phyloP scores from a whole-genome alignment of 23 tunicate genomes.

The Corella eumyota region DNA sequence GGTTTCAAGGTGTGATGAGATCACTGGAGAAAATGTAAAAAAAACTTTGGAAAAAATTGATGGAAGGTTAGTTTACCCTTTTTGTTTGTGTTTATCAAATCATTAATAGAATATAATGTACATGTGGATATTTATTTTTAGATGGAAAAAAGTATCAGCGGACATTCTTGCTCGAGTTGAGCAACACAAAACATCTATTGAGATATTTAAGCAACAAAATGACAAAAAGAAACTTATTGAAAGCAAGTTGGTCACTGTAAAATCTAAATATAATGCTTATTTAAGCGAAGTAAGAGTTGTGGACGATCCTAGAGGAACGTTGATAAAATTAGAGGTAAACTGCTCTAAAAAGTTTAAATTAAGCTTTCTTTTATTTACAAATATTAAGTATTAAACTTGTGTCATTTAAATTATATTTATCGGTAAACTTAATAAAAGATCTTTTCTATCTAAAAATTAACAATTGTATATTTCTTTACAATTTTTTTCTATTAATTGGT shows the following conservation, averaged over 20 bases:
- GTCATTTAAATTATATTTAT: too few relatives aligned
- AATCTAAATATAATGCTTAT: conserved; percentile 6
- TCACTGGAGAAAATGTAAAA: conserved; percentile 21
- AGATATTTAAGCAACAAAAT: conserved; percentile 8
- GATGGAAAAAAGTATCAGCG: conserved; percentile 25
- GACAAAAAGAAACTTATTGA: conserved; percentile 12
- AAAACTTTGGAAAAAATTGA: conserved; percentile 12
- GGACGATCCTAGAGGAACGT: conserved; percentile 34
- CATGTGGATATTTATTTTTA: too few relatives aligned
- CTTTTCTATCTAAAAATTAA: neutral
- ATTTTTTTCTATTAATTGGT: neutral
- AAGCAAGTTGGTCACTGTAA: conserved; percentile 5
- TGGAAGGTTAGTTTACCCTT: conserved; percentile 8
- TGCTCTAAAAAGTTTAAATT: neutral
- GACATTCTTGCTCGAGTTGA: conserved; percentile 4
- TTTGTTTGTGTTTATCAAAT: neutral
- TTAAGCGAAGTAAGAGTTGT: neutral
- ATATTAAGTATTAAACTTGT: too few relatives aligned
- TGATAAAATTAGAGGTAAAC: conserved; percentile 20
- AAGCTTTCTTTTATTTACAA: too few relatives aligned
- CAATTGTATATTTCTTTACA: neutral
- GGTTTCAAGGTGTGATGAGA: conserved; percentile 26
- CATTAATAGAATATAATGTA: neutral
- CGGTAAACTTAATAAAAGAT: neutral
- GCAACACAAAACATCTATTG: conserved; percentile 6